Base-by-base conservation (phyloP, 2,113 vertebrate species). In the Carlito syrichta region DNA sequence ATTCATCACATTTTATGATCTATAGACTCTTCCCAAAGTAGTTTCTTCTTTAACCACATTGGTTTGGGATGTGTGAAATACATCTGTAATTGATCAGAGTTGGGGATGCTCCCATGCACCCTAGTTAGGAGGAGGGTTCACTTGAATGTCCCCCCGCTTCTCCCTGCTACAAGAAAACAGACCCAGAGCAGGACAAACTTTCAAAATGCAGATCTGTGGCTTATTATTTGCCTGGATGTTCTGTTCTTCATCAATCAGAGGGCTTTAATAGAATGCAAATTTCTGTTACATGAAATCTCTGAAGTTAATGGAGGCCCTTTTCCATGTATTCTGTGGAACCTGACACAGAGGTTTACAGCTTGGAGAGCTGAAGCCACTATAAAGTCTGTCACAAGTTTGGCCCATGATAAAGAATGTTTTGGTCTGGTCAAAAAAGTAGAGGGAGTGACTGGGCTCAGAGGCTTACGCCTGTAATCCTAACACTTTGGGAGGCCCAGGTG, bases 1-100 rank as follows among this genome's bases (percentile, higher is more conserved):
- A 96, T 97, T 98, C 60, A 71, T 96, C 83, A 69, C 58, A 17
- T 97, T n/a, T 97, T 88, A 92, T 11, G 32, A 94, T 97, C 96
- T 93, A 17, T 45, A 96, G 91, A 58, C 23, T 90, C 71, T 93
- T 38, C 68, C 71, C n/a, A 87, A 91, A 93, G 76, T 82, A 83
- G 87, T 84, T 97, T 94, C 92, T 81, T 95, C 66, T 93, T 89
- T 73, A 86, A 89, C 73, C 38, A 52, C 43, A 9, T 92, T 89
- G 91, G 78, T 94, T 66, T 94, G 79, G 85, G 79, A 68, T 89
- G 27, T 96, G 58, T 93, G 69, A 94, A 95, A 76, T 81, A 85
- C 84, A 89, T 86, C 68, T 96, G 82, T 14, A 77, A 86, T 60
- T 92, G 94, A 97, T 94, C 62, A 84, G 71, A 81, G 74, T 35